phyloP scores from a whole-genome alignment of 2,113 vertebrate species.

The Ctenomys sociabilis region DNA sequence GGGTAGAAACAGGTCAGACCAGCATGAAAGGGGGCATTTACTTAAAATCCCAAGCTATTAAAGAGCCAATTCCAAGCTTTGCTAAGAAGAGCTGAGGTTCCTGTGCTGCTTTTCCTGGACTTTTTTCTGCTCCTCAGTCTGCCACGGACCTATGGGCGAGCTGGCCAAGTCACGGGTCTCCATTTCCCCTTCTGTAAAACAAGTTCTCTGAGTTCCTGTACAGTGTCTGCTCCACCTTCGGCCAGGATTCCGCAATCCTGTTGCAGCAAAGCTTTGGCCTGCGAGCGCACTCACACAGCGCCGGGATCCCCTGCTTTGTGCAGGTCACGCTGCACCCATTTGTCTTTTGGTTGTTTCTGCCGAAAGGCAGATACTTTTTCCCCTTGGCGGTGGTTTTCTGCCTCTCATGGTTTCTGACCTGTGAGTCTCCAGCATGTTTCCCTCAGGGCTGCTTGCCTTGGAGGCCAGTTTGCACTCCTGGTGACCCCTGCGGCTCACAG shows the following conservation, averaged over 20 bases:
- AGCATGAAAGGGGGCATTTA: neutral
- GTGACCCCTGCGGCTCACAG: neutral
- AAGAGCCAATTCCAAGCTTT: neutral
- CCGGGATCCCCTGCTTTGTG: neutral
- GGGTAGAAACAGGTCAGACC: neutral
- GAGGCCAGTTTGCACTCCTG: neutral
- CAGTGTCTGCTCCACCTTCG: accelerated
- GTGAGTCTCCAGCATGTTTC: neutral
- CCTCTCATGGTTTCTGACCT: neutral
- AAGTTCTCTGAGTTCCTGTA: neutral
- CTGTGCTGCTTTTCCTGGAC: neutral
- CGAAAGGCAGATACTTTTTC: neutral
- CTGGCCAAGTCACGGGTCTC: neutral
- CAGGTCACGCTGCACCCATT: too few relatives aligned
- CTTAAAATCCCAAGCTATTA: neutral
- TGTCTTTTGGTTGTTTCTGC: neutral
- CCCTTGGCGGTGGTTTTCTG: neutral
- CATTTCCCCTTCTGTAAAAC: neutral
- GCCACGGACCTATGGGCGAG: neutral
- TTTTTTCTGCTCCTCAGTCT: slow-evolving; percentile 10
- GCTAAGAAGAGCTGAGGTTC: neutral
- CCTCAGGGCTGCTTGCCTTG: neutral
- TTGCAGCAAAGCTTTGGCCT: neutral
- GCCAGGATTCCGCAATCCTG: neutral
- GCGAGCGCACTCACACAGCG: neutral